Percentiles rank a stretch among this genome's conserved stretches.
Conservation (phyloP, 2,797 vertebrate genomes). For the Enteromius treurensis region DNA sequence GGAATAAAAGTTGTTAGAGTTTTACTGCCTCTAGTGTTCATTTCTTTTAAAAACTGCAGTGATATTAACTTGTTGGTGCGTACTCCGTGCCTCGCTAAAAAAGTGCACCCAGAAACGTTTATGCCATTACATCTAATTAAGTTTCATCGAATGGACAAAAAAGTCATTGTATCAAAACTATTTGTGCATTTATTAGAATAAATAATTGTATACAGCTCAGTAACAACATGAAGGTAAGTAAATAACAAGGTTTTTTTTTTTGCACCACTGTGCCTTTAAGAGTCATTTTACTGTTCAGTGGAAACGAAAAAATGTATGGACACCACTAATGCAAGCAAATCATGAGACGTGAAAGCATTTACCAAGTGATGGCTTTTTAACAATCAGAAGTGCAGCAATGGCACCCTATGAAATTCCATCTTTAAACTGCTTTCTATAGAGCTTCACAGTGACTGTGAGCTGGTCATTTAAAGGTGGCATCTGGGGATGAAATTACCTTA, state of each 20-base stretch:
- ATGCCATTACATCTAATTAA: neutral
- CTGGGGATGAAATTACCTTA: constrained; percentile 73
- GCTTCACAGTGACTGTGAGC: constrained; percentile 68
- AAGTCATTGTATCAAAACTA: neutral
- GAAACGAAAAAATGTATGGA: neutral
- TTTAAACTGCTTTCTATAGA: constrained; percentile 68
- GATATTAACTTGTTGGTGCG: too few species aligned
- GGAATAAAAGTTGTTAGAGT: too few species aligned
- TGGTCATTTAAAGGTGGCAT: constrained; percentile 64
- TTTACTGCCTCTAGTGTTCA: too few species aligned
- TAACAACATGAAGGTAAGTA: neutral
- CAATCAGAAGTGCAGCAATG: constrained; percentile 39
- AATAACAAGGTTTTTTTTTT: too few species aligned
- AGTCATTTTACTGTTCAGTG: neutral
- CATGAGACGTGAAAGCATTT: constrained; percentile 10
- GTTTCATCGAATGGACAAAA: neutral
- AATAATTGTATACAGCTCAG: neutral
- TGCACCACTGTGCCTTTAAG: neutral
- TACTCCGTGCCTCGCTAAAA: too few species aligned
- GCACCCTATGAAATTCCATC: constrained; percentile 68
- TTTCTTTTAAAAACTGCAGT: too few species aligned
- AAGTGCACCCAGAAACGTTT: too few species aligned
- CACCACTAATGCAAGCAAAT: neutral
- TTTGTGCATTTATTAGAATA: neutral
- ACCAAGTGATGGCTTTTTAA: constrained; percentile 62